These are phyloP conservation scores for Byasa hedistus DNA, from an alignment of 2,888 invertebrate genomes.

Conservation along the genomic window DNA sequence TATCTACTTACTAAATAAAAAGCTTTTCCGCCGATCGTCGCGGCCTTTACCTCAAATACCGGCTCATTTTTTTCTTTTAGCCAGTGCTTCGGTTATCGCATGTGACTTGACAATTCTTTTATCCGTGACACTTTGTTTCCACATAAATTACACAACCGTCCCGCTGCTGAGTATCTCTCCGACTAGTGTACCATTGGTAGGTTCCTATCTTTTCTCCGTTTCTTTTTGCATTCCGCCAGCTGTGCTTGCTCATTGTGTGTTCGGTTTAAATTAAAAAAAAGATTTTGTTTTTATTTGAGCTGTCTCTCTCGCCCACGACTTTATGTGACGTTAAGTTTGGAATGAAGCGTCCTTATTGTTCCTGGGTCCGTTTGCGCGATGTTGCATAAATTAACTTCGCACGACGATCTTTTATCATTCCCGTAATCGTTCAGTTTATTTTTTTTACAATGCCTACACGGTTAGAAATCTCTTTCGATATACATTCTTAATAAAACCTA, in stretches of 20 bases:
- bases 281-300: slow-evolving; percentile 63
- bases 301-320: slow-evolving; percentile 72
- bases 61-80: slow-evolving; percentile 49
- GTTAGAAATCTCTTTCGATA: not conserved
- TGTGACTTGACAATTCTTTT: slow-evolving; percentile 70
- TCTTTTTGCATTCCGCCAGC: slow-evolving; percentile 77
- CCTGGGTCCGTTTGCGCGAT: slow-evolving; percentile 62
- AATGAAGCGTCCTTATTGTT: slow-evolving; percentile 75
- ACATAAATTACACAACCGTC: slow-evolving; percentile 67
- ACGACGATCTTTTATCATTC: slow-evolving; percentile 48
- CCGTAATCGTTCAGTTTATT: not conserved
- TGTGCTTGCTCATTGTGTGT: slow-evolving; percentile 78
- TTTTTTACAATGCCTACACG: not conserved
- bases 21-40: slow-evolving; percentile 47
- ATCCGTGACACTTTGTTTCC: slow-evolving; percentile 64
- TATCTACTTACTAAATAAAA: slow-evolving; percentile 62
- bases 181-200: slow-evolving; percentile 58
- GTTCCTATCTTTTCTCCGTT: slow-evolving; percentile 51
- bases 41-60: slow-evolving; percentile 43
- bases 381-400: slow-evolving; percentile 67
- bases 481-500: not conserved
- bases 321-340: slow-evolving; percentile 77
- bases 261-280: slow-evolving; percentile 71
- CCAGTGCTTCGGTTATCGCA: slow-evolving; percentile 58
- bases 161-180: slow-evolving; percentile 59